Evolutionary conservation across 2,888 invertebrate genomes (phyloP), one percentile per base, ranked within the genome.

Genomic region (Sisyra nigra): DNA sequence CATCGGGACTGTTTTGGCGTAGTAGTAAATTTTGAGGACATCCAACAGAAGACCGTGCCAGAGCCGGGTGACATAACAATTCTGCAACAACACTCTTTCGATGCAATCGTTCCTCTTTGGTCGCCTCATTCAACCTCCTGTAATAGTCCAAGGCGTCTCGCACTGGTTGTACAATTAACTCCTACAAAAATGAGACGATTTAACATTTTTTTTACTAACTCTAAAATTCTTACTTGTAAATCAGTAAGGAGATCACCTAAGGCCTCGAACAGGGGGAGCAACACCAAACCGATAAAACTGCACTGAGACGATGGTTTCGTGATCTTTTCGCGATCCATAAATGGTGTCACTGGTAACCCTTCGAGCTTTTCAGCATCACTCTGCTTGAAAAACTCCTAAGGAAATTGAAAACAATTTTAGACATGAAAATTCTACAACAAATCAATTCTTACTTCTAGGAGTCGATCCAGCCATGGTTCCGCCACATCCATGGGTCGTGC

Each of bases 261-360:
- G 6, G 80, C 76, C 60, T 85, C 83, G 58, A 85, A 85, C 34
- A 86, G 67, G 11, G 86, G 86, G 53, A 86, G 65, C 38, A 86
- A 66, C 35, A 86, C 84, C 54, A 82, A 71, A 37, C 84, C 83
- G 57, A 86, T 86, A 62, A 86, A 86, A 42, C 82, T 81, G 56
- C 82, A 81, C 59, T 86, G 85, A 2, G 85, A 84, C 13, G 83
- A 81, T 3, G 83, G 80, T 58, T 83, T 85, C 46, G 83, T 83
- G 43, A 85, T 81, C 63, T 84, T 85, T 50, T 85, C 84, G 29
- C 84, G 71, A 60, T 86, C 86, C 85, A 86, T 86, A 58, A 86
- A 85, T 1, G 86, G 84, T 18, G 85, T 84, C 19, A 86, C 83
- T 3, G 85, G 85, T 48, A 86, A 66, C 8, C 85, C 85, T 60